Base-by-base conservation (phyloP, 2,797 vertebrate species). In the Takifugu rubripes region DNA sequence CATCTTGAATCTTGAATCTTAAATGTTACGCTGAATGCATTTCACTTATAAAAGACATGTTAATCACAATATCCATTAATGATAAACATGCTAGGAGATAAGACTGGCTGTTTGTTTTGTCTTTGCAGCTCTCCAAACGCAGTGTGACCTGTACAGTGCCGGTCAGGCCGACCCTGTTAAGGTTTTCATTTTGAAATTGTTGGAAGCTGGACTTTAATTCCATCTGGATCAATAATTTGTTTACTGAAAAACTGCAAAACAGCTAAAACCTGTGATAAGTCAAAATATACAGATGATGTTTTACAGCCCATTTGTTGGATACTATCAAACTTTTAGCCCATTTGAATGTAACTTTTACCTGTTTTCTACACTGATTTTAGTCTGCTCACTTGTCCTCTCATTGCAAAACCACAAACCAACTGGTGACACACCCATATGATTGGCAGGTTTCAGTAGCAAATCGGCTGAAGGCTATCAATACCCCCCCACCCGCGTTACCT, bases 161-260 rank as follows among this genome's bases (percentile, higher is more conserved):
- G 76, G 84, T 85, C 74, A 78, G 6, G 5, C 5, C 64, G 68
- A 83, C 78, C 74, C 52, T 42, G 6, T 61, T 24, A 77, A 76
- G 61, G 68, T 51, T 79, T 65, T 50, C 36, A 21, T 70, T 68
- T 60, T 25, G 46, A 54, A 42, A 66, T 55, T 66, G 49, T 59
- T 64, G 42, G 67, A 82, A 43, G 25, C 54, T 33, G 27, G n/a
- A 54, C 51, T 50, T 11, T 52, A 3, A 49, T 44, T 43, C 5
- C 45, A 24, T 52, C 0, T 1, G 12, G 24, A 53, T 73, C 52
- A 5, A 25, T 47, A 61, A 48, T 14, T 64, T 29, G 5, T 10
- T 11, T 9, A n/a, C 44, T 45, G 44, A 17, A 36, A 21, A 21
- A 21, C 21, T 36, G 33, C 11, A 3, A 57, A 27, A 51, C 11